Base-by-base conservation (phyloP, 35 echinoderm and acorn worm genomes). In the Holothuria glaberrima region DNA sequence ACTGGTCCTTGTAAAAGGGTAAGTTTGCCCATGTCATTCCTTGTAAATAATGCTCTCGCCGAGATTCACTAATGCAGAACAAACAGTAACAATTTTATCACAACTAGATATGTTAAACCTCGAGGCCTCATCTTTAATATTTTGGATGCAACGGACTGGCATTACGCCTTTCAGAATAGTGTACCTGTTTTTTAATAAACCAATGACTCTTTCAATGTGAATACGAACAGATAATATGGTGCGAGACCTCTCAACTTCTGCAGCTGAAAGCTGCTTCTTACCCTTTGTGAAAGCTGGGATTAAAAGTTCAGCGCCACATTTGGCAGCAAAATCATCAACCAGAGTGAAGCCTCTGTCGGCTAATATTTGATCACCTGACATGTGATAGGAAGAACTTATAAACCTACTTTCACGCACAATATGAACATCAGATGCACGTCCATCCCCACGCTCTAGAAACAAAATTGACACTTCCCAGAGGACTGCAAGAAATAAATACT, bases 341-440 rank as follows among this genome's bases (percentile, higher is more conserved):
- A 90, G 74, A 56, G 52, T 90, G 31, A 90, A 90, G 22, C 73
- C 88, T 36, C 88, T 25, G 45, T 90, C 73, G 21, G 88, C 33
- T 80, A 90, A 59, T 57, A 90, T 79, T 80, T 90, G 88, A 58
- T 89, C 88, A 77, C 88, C 88, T 52, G 34, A 46, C 68, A 76
- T 44, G 54, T 89, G 88, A 59, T 27, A 76, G 14, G 31, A 31
- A 89, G 18, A 38, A 75, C 0, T 46, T 34, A 81, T 59, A 60
- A 90, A 90, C 5, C 31, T 48, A 61, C 27, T 58, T 62, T 90
- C 73, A 32, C 57, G 21, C 22, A 90, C 88, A 77, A 88, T 58
- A 60, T 90, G 26, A 24, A 59, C 52, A 90, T 90, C 88, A 59
- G 88, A 90, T 58, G 65, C 86, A 21, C 7, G 41, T 16, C 70